phyloP scores from a whole-genome alignment of 2,888 invertebrate species.

The Caenorhabditis virilis region DNA sequence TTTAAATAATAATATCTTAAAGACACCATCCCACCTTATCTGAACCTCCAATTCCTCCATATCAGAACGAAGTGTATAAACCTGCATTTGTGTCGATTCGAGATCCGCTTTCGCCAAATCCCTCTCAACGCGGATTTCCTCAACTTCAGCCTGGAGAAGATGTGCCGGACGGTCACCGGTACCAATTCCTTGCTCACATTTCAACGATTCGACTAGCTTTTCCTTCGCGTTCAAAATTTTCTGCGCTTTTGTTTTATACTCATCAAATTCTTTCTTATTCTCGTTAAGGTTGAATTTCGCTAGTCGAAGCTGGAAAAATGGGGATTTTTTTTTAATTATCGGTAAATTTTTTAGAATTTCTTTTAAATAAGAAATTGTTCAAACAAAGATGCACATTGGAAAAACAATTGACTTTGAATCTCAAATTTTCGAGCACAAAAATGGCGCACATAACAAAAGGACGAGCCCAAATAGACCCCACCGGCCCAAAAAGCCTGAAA shows the following conservation, averaged over 20 bases:
- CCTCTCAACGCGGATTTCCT: conserved; percentile 73
- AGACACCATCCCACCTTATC: too few relatives aligned
- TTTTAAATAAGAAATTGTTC: too few relatives aligned
- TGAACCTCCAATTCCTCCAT: conserved; percentile 67
- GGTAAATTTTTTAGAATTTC: too few relatives aligned
- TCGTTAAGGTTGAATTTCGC: conserved; percentile 70
- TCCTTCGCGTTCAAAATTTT: conserved; percentile 80
- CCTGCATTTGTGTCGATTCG: conserved; percentile 71
- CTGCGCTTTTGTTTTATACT: conserved; percentile 81
- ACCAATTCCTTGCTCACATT: conserved; percentile 43
- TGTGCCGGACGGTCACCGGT: conserved; percentile 40
- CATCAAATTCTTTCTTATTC: conserved; percentile 76
- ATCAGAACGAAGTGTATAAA: conserved; percentile 70
- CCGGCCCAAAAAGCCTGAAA: too few relatives aligned
- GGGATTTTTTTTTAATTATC: too few relatives aligned
- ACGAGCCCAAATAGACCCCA: too few relatives aligned
- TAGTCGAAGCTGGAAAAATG: conserved; percentile 52
- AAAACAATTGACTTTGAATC: too few relatives aligned
- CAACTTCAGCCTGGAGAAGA: conserved; percentile 72
- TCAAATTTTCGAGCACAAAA: too few relatives aligned
- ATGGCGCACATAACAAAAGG: too few relatives aligned
- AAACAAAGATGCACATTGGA: too few relatives aligned
- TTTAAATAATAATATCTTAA: neutral
- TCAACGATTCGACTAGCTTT: conserved; percentile 76
- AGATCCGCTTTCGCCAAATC: conserved; percentile 75